These are phyloP conservation scores for Frankliniella intonsa DNA, from an alignment of 2,888 invertebrate genomes.

Conservation along the genomic window DNA sequence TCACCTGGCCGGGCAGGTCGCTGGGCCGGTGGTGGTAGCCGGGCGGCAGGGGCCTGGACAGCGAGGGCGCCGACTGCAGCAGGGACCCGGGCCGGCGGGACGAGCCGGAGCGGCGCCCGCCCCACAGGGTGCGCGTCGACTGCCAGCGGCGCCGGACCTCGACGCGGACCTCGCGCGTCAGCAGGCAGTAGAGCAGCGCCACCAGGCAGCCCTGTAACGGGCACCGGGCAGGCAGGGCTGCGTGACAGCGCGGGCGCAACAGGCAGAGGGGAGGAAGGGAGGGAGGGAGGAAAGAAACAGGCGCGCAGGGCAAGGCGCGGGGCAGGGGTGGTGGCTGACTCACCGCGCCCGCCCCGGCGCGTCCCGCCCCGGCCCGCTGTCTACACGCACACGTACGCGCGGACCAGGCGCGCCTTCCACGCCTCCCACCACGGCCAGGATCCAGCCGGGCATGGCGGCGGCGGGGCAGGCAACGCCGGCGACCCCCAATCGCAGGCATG, in stretches of 20 bases:
- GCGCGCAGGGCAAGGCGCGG: no score
- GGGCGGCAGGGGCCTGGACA: neutral
- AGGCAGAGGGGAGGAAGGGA: neutral
- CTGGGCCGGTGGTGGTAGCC: neutral
- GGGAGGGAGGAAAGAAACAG: neutral
- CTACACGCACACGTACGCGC: no score
- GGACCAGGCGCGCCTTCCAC: no score
- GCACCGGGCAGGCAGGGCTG: no score
- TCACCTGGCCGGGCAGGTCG: neutral
- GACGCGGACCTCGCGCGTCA: slow-evolving; percentile 58
- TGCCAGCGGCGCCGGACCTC: slow-evolving; percentile 43
- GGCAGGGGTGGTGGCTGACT: no score
- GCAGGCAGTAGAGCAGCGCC: slow-evolving; percentile 59
- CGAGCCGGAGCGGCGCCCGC: neutral
- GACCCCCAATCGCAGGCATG: no score
- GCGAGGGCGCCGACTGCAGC: slow-evolving; percentile 16
- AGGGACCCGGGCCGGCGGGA: neutral
- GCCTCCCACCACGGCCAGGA: no score
- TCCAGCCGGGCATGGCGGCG: no score
- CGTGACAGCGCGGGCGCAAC: neutral
- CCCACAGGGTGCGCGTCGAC: neutral
- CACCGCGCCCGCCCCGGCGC: no score
- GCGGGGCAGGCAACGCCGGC: no score
- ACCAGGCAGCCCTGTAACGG: slow-evolving; percentile 57
- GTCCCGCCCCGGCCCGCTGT: no score